A percentile compares a stretch with the other conserved stretches of the same genome.
Evolutionary conservation across 1,140 invertebrate species (phyloP).

Genomic region (Drosophila hydei): DNA sequence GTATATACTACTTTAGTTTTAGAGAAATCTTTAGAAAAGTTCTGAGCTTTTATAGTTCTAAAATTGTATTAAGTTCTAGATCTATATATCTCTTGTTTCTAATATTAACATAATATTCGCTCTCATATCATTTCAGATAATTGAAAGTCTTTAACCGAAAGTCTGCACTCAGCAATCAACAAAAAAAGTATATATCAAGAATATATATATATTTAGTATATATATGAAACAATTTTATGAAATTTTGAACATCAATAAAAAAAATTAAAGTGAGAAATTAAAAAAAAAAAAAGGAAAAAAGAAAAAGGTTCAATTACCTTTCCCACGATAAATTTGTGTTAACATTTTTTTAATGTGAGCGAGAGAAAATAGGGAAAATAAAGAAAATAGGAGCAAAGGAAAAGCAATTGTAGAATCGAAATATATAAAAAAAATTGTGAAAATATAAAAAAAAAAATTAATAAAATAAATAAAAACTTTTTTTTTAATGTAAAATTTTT

Average conservation of each 20-base stretch:
- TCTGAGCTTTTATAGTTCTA: too few relatives aligned
- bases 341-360: conserved; percentile 28
- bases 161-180: conserved; percentile 67
- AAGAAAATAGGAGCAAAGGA: conserved; percentile 17
- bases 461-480: neutral
- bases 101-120: neutral
- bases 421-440: conserved; percentile 21
- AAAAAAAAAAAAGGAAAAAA: conserved; percentile 15
- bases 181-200: conserved; percentile 26
- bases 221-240: conserved; percentile 19
- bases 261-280: neutral
- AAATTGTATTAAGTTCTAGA: neutral
- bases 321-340: conserved; percentile 35
- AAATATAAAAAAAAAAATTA: neutral
- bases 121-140: conserved; percentile 46
- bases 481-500: conserved; percentile 34
- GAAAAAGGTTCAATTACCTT: conserved; percentile 20
- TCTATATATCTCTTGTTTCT: neutral
- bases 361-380: conserved; percentile 1
- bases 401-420: conserved; percentile 25
- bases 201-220: conserved; percentile 18
- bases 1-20: too few relatives aligned
- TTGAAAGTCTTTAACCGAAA: conserved; percentile 46
- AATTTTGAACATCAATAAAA: conserved; percentile 5
- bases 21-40: too few relatives aligned